phyloP scores from a whole-genome alignment of 2,797 vertebrate species.

The Lemur catta region DNA sequence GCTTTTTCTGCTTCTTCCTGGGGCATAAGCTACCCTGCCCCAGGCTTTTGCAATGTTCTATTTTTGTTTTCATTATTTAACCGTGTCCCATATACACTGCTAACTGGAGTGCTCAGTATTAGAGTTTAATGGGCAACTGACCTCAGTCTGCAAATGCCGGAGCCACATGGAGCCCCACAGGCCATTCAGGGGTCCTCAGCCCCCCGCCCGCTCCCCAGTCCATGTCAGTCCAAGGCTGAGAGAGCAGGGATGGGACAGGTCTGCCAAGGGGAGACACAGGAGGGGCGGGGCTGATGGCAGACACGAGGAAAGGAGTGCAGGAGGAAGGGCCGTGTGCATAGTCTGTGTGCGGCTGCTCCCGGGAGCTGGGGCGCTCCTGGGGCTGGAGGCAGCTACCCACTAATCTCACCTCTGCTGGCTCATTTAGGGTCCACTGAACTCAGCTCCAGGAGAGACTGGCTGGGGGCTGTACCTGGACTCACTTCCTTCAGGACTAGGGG shows the following conservation, averaged over 20 bases:
- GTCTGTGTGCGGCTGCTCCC: neutral
- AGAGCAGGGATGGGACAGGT: neutral
- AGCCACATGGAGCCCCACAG: neutral
- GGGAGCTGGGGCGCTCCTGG: rapidly evolving
- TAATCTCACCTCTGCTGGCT: neutral
- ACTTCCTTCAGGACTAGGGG: neutral
- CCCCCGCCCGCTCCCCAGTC: neutral
- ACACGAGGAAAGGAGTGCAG: neutral
- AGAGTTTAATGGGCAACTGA: neutral
- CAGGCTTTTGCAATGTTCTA: slow-evolving; percentile 53
- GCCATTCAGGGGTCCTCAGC: neutral
- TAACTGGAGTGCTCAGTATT: neutral
- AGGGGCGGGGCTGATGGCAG: rapidly evolving
- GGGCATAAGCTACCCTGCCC: slow-evolving; percentile 14
- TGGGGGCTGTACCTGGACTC: neutral
- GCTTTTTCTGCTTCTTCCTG: neutral
- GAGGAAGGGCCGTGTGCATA: neutral
- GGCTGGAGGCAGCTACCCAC: rapidly evolving
- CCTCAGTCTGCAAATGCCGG: neutral
- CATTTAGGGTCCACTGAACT: neutral
- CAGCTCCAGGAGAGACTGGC: neutral
- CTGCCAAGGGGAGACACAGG: neutral
- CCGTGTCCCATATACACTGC: slow-evolving; percentile 35
- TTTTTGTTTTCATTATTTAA: slow-evolving; percentile 65
- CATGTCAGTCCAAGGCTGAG: neutral